Evolutionary conservation across 2,888 invertebrate genomes (phyloP).

Genomic region (Corythucha ciliata): DNA sequence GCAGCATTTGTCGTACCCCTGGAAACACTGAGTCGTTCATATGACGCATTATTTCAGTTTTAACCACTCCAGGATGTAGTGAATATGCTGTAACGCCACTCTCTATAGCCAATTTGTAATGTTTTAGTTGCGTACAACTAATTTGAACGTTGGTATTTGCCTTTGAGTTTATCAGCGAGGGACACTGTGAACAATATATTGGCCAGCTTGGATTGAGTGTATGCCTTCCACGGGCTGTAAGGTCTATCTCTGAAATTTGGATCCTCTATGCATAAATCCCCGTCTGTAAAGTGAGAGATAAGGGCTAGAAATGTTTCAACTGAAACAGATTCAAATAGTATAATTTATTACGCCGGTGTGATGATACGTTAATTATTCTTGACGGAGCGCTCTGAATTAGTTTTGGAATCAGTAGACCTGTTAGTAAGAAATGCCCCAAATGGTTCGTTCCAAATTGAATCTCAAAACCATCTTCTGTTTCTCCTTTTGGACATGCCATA

Average conservation of each 20-base stretch:
- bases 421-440: constrained; percentile 53
- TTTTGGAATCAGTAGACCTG: constrained; percentile 48
- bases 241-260: constrained; percentile 39
- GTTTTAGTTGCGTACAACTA: too few relatives aligned
- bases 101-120: too few relatives aligned
- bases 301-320: too few relatives aligned
- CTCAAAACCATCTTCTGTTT: constrained; percentile 49
- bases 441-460: constrained; percentile 52
- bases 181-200: constrained; percentile 42
- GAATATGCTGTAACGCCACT: constrained; percentile 56
- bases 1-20: constrained; percentile 44
- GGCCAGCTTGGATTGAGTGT: constrained; percentile 42
- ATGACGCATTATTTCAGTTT: constrained; percentile 66
- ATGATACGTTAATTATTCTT: constrained; percentile 38
- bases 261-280: constrained; percentile 55
- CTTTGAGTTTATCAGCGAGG: constrained; percentile 39
- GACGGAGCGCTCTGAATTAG: constrained; percentile 43
- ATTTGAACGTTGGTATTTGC: too few relatives aligned
- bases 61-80: constrained; percentile 63
- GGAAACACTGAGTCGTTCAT: constrained; percentile 46
- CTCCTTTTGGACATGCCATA: constrained; percentile 43
- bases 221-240: constrained; percentile 34
- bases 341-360: too few relatives aligned
- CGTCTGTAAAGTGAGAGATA: constrained; percentile 45
- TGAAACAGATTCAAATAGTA: too few relatives aligned